Conservation (phyloP, 2,113 vertebrate genomes). For the Hystrix brachyura region DNA sequence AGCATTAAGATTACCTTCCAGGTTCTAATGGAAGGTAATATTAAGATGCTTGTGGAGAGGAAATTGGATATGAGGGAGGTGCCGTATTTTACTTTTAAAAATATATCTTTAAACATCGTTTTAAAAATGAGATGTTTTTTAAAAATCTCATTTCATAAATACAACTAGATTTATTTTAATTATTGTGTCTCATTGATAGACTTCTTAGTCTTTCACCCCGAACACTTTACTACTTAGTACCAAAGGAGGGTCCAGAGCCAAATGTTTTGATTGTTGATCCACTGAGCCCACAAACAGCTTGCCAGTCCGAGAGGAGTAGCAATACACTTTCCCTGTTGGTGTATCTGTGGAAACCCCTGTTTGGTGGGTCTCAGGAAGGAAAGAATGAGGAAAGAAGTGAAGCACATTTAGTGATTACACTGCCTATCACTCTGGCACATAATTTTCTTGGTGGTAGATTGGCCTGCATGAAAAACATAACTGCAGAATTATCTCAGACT, state of each 20-base stretch:
- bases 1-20: background rate
- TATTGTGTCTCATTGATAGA: background rate
- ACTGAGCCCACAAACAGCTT: background rate
- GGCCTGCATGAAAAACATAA: background rate
- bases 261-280: background rate
- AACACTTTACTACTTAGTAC: background rate
- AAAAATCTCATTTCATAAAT: background rate
- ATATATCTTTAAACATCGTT: background rate
- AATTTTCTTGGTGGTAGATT: background rate
- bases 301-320: background rate
- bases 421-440: background rate
- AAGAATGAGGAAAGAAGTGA: background rate
- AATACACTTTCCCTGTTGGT: background rate
- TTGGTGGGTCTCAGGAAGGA: background rate
- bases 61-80: background rate
- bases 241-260: background rate
- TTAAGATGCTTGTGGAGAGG: background rate
- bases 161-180: conserved; percentile 3
- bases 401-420: background rate
- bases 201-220: background rate
- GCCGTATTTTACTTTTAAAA: conserved; percentile 3
- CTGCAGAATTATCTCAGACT: background rate
- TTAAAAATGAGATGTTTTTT: background rate
- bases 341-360: background rate
- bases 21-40: background rate